phyloP scores from a whole-genome alignment of 2,797 vertebrate species.

The Knipowitschia caucasica region DNA sequence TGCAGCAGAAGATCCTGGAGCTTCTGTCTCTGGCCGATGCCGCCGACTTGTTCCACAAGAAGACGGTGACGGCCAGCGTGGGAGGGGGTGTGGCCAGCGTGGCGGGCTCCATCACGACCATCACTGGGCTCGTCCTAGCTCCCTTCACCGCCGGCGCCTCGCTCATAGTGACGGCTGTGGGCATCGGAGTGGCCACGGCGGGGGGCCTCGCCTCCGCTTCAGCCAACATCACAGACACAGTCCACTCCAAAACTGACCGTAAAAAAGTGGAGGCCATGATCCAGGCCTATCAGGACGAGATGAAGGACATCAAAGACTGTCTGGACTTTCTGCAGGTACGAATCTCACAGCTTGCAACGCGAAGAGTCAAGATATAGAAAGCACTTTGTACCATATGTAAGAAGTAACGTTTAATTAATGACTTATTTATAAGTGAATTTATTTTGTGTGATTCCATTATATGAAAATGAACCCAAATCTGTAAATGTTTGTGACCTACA shows the following conservation, averaged over 20 bases:
- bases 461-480: too few relatives aligned
- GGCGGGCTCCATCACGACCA: constrained; percentile 73
- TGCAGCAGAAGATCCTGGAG: constrained; percentile 68
- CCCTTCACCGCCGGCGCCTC: constrained; percentile 76
- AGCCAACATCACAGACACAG: constrained; percentile 75
- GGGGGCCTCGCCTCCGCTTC: constrained; percentile 73
- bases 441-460: too few relatives aligned
- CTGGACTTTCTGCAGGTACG: constrained; percentile 76
- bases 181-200: constrained; percentile 72
- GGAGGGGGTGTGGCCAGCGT: constrained; percentile 73
- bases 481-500: too few relatives aligned
- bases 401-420: too few relatives aligned
- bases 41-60: constrained; percentile 74
- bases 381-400: too few relatives aligned
- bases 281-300: constrained; percentile 70
- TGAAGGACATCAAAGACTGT: constrained; percentile 74
- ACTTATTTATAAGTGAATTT: too few relatives aligned
- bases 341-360: too few relatives aligned
- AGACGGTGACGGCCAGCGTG: constrained; percentile 66
- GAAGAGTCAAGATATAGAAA: too few relatives aligned
- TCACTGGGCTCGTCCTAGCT: constrained; percentile 75
- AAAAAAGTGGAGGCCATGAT: constrained; percentile 78
- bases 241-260: constrained; percentile 74
- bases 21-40: constrained; percentile 64
- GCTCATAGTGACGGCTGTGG: constrained; percentile 75